Conservation (phyloP, 1,140 invertebrate species). For the Lordiphosa stackelbergi region DNA sequence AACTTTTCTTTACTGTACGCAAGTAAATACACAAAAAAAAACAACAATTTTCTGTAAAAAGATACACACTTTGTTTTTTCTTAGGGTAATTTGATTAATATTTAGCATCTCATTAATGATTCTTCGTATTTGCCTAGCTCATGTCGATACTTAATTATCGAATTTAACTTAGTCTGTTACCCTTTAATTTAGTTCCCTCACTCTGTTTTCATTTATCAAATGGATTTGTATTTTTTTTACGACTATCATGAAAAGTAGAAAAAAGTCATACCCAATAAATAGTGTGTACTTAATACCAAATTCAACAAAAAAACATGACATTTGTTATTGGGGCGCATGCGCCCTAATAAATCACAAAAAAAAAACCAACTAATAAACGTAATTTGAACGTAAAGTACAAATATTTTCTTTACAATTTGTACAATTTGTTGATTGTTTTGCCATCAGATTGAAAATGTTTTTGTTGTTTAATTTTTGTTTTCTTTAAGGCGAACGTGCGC, state of each 20-base stretch:
- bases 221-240: conserved; percentile 46
- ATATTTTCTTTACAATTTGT: conserved; percentile 34
- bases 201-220: conserved; percentile 36
- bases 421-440: conserved; percentile 13
- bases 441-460: not conserved
- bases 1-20: no score
- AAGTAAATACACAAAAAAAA: no score
- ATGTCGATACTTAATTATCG: conserved; percentile 39
- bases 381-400: conserved; percentile 40
- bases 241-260: conserved; percentile 54
- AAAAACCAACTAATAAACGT: conserved; percentile 24
- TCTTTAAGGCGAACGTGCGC: conserved; percentile 9
- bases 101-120: conserved; percentile 10
- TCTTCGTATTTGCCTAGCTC: conserved; percentile 16
- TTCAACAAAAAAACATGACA: conserved; percentile 24
- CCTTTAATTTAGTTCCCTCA: conserved; percentile 52
- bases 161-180: conserved; percentile 69
- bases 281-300: conserved; percentile 28
- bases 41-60: conserved; percentile 12
- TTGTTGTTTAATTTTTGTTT: conserved; percentile 8
- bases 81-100: conserved; percentile 8
- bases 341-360: conserved; percentile 41
- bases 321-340: conserved; percentile 10
- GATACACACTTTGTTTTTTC: conserved; percentile 1
- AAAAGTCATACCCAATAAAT: conserved; percentile 52